phyloP scores from a whole-genome alignment of 30 jellyfish, hydroid and myxozoan genomes.

The Pelagia noctiluca region DNA sequence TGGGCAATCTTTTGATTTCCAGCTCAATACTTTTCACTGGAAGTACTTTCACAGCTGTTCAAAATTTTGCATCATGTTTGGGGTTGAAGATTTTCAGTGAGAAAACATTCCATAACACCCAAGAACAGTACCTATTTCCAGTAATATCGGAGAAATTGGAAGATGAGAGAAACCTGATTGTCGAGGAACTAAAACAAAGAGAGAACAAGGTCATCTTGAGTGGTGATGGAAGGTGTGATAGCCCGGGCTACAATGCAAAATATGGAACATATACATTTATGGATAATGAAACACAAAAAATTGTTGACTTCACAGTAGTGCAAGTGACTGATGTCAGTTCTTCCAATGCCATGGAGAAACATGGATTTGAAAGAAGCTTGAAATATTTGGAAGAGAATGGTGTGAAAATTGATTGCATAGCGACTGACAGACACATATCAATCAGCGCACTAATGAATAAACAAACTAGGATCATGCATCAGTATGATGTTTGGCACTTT shows the following conservation, averaged over 20 bases:
- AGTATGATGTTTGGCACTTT: constrained; percentile 41
- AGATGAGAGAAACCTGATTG: not conserved
- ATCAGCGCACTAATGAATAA: constrained; percentile 24
- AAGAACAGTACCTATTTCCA: not conserved
- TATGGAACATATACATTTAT: constrained; percentile 23
- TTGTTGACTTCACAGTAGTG: not conserved
- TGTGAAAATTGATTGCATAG: constrained; percentile 1
- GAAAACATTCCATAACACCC: not conserved
- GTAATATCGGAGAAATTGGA: constrained; percentile 4
- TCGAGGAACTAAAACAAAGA: not conserved
- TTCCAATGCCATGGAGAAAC: constrained; percentile 49
- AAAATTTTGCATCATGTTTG: not conserved
- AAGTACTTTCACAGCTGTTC: not conserved
- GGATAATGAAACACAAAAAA: constrained; percentile 3
- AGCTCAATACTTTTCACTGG: constrained; percentile 9
- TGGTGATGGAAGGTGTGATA: constrained; percentile 54
- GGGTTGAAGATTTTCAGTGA: constrained; percentile 8
- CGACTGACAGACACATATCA: constrained; percentile 49
- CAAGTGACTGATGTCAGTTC: constrained; percentile 47
- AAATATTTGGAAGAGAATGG: not conserved
- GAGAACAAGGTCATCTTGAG: not conserved
- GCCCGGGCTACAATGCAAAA: constrained; percentile 39
- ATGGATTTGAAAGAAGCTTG: constrained; percentile 7
- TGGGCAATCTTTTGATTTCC: constrained; percentile 4
- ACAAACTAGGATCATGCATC: constrained; percentile 26